These are phyloP conservation scores for Pampusana beccarii DNA, from an alignment of 2,113 vertebrate species.

Conservation along the genomic window DNA sequence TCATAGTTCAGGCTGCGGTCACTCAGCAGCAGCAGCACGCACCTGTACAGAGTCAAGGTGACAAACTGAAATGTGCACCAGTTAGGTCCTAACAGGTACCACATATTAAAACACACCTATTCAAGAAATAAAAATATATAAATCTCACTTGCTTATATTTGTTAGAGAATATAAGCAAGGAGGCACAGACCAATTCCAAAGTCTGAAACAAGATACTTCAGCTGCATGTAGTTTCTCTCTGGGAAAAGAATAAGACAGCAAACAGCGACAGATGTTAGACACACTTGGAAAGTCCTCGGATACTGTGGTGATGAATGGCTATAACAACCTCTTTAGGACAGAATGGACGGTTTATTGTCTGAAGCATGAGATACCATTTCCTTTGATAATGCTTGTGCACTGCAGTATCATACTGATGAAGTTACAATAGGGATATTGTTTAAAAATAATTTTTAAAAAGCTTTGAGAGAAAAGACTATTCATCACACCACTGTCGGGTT, in stretches of 20 bases:
- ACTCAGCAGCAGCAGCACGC: background rate
- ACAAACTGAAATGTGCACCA: background rate
- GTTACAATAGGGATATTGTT: background rate
- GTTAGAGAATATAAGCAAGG: background rate
- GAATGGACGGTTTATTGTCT: background rate
- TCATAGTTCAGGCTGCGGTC: background rate
- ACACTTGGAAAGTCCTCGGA: background rate
- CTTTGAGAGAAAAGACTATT: background rate
- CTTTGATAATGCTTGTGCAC: background rate
- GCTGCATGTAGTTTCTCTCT: background rate
- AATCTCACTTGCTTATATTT: background rate
- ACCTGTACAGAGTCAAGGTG: background rate
- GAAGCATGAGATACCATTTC: background rate
- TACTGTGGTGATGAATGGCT: background rate
- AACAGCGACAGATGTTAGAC: background rate
- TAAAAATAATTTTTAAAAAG: background rate
- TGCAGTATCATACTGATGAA: background rate
- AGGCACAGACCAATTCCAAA: background rate
- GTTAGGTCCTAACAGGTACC: background rate
- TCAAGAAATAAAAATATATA: background rate
- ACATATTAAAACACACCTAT: background rate
- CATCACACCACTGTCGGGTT: background rate
- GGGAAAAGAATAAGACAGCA: background rate
- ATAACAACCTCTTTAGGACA: background rate
- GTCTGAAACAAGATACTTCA: background rate